Conservation (phyloP, 1,140 invertebrate species). For the Pristionchus pacificus region DNA sequence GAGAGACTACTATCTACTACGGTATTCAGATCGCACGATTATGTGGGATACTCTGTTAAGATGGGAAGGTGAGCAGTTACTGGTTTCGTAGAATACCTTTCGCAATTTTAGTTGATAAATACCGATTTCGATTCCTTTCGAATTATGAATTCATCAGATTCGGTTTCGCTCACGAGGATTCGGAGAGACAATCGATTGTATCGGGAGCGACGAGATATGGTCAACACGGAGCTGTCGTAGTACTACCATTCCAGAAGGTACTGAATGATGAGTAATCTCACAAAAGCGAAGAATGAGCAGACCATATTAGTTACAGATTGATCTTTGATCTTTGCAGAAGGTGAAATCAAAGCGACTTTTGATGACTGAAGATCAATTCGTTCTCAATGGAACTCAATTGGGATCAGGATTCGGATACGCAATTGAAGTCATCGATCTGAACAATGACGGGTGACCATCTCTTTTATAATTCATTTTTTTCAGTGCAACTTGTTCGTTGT, state of each 20-base stretch:
- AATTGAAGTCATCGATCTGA: slow-evolving; percentile 52
- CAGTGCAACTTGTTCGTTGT: no score
- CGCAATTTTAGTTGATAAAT: no score
- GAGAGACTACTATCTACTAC: slow-evolving; percentile 22
- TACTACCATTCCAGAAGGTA: slow-evolving; percentile 43
- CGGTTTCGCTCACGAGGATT: slow-evolving; percentile 45
- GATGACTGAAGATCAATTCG: slow-evolving; percentile 40
- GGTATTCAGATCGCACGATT: slow-evolving; percentile 44
- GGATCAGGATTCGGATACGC: slow-evolving; percentile 52
- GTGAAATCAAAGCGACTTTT: background rate
- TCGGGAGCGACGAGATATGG: slow-evolving; percentile 50
- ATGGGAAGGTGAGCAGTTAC: slow-evolving; percentile 31
- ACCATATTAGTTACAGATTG: background rate
- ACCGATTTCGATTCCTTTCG: no score
- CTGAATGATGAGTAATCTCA: background rate
- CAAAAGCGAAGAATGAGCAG: slow-evolving; percentile 27
- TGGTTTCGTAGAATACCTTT: background rate
- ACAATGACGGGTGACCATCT: slow-evolving; percentile 45
- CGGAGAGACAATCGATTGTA: slow-evolving; percentile 40
- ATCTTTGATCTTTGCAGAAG: background rate
- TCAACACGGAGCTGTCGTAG: slow-evolving; percentile 51
- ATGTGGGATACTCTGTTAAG: slow-evolving; percentile 52
- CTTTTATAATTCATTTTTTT: no score
- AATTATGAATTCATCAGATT: no score
- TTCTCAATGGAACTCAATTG: slow-evolving; percentile 44